These are phyloP conservation scores for Microtus pennsylvanicus DNA, from an alignment of 2,113 vertebrate genomes.

Conservation along the genomic window DNA sequence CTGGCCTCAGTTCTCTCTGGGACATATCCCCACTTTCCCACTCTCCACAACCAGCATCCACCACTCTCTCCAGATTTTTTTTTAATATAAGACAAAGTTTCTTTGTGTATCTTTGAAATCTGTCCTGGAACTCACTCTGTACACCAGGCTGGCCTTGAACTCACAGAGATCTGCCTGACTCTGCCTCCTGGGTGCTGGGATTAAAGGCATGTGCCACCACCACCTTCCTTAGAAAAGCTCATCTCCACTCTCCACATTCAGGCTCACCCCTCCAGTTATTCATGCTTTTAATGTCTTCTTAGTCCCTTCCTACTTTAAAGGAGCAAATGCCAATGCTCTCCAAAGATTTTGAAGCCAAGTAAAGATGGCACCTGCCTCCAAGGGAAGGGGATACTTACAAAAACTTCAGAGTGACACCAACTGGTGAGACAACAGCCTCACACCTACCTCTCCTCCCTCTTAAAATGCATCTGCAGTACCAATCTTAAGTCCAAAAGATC, in stretches of 20 bases:
- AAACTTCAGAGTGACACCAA: neutral
- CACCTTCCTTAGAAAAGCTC: neutral
- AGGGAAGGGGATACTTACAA: neutral
- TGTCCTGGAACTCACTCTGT: too few species aligned
- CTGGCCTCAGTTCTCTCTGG: neutral
- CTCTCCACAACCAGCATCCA: neutral
- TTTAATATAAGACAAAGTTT: too few species aligned
- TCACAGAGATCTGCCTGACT: too few species aligned
- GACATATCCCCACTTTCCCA: neutral
- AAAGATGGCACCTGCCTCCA: conserved; percentile 1
- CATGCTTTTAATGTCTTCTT: neutral
- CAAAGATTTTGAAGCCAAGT: conserved; percentile 13
- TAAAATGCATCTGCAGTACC: neutral
- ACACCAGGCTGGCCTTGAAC: too few species aligned
- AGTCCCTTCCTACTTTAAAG: neutral
- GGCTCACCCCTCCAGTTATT: neutral
- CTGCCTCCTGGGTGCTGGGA: too few species aligned
- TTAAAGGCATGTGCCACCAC: too few species aligned
- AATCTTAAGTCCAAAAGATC: neutral
- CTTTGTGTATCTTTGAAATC: too few species aligned
- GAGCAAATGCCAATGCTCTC: neutral
- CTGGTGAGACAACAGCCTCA: neutral
- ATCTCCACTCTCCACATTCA: neutral
- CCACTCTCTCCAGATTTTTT: neutral
- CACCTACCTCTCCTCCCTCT: conserved; percentile 29